Conservation (phyloP, 2,888 invertebrate genomes). For the Apeira syringaria region DNA sequence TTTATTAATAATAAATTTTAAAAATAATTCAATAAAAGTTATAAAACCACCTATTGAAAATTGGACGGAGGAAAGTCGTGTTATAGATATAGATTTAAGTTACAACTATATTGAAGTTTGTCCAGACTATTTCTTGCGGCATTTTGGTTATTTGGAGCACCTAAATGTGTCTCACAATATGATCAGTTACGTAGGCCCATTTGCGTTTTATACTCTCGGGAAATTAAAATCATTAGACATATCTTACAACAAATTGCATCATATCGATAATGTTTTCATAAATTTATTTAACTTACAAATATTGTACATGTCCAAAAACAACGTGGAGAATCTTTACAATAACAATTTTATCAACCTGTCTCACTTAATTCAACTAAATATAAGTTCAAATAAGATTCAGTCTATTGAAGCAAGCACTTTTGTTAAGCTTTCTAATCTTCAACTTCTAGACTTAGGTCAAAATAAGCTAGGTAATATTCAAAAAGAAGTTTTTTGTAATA, state of each 20-base stretch:
- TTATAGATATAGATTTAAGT: constrained; percentile 3
- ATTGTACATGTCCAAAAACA: constrained; percentile 3
- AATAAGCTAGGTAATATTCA: constrained; percentile 14
- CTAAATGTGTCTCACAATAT: constrained; percentile 8
- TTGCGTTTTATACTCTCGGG: constrained; percentile 3
- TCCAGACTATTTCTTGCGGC: constrained; percentile 1
- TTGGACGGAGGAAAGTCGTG: neutral
- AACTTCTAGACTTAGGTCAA: constrained; percentile 16
- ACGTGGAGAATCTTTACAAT: neutral
- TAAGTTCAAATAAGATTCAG: neutral
- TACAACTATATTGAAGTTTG: neutral
- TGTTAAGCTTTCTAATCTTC: neutral
- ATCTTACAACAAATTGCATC: constrained; percentile 2
- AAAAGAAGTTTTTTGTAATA: constrained; percentile 10
- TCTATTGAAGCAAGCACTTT: constrained; percentile 2
- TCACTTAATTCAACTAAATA: constrained; percentile 3
- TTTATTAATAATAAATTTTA: neutral
- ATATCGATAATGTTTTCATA: constrained; percentile 1
- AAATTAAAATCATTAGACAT: constrained; percentile 7
- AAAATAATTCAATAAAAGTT: neutral
- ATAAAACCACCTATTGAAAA: neutral
- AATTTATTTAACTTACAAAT: neutral
- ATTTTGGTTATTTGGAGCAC: constrained; percentile 1
- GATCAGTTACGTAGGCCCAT: constrained; percentile 1
- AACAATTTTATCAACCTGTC: neutral